phyloP scores from a whole-genome alignment of 2,888 invertebrate genomes.

The Ernsta delagoae region DNA sequence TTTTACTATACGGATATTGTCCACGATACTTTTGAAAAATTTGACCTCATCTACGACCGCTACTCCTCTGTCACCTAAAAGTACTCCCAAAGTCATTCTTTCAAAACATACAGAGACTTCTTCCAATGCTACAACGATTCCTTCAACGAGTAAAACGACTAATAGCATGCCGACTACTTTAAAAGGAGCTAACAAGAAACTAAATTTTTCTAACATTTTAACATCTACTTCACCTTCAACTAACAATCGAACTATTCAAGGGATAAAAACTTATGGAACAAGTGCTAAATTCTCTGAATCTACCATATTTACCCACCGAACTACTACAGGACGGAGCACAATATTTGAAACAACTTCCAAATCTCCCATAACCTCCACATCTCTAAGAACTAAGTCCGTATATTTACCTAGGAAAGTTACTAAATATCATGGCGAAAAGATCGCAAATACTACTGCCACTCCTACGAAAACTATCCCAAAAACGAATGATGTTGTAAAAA shows the following conservation, averaged over 20 bases:
- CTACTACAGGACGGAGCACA: constrained; percentile 25
- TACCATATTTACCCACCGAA: constrained; percentile 17
- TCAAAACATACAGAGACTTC: constrained; percentile 17
- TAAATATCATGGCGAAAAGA: constrained; percentile 33
- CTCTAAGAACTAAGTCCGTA: constrained; percentile 27
- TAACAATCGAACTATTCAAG: constrained; percentile 44
- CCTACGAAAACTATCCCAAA: constrained; percentile 29
- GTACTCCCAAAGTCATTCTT: constrained; percentile 37
- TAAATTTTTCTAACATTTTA: constrained; percentile 63
- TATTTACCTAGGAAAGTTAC: constrained; percentile 40
- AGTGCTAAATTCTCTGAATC: constrained; percentile 43
- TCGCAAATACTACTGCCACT: constrained; percentile 37
- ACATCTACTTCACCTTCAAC: constrained; percentile 58
- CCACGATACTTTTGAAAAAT: constrained; percentile 22
- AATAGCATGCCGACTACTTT: constrained; percentile 73
- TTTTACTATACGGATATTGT: constrained; percentile 45
- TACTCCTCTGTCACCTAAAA: constrained; percentile 38
- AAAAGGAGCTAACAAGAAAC: constrained; percentile 54
- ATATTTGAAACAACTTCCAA: constrained; percentile 10
- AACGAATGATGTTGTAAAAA: constrained; percentile 38
- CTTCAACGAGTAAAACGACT: constrained; percentile 61
- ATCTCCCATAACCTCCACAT: constrained; percentile 22
- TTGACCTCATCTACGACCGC: constrained; percentile 28
- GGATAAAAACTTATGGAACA: constrained; percentile 42
- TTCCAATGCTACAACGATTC: constrained; percentile 36